A percentile compares a stretch with the other conserved stretches of the same genome.
Conservation (phyloP, 2,888 invertebrate species). For the Eristalis intricaria region DNA sequence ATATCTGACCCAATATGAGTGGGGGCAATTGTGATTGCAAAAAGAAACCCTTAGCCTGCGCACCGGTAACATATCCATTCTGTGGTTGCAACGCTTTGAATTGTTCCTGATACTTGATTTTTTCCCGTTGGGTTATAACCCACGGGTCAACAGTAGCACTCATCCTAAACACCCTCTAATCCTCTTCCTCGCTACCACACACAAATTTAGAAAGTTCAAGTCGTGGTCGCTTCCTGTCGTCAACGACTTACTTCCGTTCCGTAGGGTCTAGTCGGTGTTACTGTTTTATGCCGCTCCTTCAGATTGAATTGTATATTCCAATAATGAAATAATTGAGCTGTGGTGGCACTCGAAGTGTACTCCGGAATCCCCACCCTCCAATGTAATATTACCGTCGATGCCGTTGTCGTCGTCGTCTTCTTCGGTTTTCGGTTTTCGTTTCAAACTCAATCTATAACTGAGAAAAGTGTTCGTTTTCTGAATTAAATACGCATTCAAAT, state of each 20-base stretch:
- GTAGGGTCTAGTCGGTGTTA: background rate
- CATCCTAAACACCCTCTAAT: constrained; percentile 74
- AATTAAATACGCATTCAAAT: constrained; percentile 30
- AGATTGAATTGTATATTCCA: constrained; percentile 30
- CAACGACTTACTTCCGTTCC: constrained; percentile 50
- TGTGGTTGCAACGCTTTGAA: constrained; percentile 93
- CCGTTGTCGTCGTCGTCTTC: constrained; percentile 14
- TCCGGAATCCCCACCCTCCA: constrained; percentile 20
- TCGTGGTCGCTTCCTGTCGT: constrained; percentile 25
- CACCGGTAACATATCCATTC: constrained; percentile 94
- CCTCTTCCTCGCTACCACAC: constrained; percentile 21
- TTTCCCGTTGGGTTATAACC: constrained; percentile 93
- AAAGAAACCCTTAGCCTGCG: constrained; percentile 96
- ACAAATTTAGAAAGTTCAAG: constrained; percentile 16
- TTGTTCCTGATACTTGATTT: constrained; percentile 94
- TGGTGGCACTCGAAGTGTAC: constrained; percentile 24
- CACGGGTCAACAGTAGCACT: constrained; percentile 88
- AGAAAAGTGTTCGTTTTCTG: constrained; percentile 48
- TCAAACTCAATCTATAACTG: constrained; percentile 59
- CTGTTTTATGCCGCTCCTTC: constrained; percentile 35
- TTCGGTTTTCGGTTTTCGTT: constrained; percentile 24
- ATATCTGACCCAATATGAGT: constrained; percentile 94
- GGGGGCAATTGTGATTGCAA: constrained; percentile 96
- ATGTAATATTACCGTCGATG: constrained; percentile 2
- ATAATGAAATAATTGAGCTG: constrained; percentile 26